phyloP scores from a whole-genome alignment of 2,113 vertebrate species.

The Daphoenositta chrysoptera region DNA sequence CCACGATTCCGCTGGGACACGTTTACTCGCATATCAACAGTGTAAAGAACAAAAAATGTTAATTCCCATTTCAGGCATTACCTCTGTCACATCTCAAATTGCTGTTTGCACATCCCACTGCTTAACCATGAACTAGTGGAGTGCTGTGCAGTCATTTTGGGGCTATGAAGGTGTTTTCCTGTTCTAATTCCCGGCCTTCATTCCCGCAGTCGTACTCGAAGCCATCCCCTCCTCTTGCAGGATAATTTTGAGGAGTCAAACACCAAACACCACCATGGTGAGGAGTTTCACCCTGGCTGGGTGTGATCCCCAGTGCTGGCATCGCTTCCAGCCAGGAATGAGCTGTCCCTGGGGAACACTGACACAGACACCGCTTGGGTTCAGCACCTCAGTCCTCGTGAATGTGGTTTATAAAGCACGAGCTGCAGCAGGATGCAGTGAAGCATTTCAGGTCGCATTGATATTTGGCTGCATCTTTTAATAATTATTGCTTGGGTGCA shows the following conservation, averaged over 20 bases:
- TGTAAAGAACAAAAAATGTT: not conserved
- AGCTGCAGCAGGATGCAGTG: not conserved
- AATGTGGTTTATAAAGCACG: not conserved
- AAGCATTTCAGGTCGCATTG: not conserved
- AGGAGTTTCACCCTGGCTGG: not conserved
- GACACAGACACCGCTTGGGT: not conserved
- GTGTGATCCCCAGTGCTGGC: not conserved
- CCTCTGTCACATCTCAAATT: not conserved
- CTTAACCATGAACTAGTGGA: fast-evolving
- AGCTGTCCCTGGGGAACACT: not conserved
- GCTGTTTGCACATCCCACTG: not conserved
- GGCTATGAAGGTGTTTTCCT: not conserved
- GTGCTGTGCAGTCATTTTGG: fast-evolving
- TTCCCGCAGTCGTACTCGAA: too few species aligned
- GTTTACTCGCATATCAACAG: fast-evolving
- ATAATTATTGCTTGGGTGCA: slow-evolving; percentile 7
- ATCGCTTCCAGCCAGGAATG: not conserved
- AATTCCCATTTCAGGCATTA: not conserved
- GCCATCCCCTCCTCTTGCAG: not conserved
- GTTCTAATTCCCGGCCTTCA: not conserved
- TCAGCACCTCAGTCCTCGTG: not conserved
- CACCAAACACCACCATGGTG: not conserved
- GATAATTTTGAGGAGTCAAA: not conserved
- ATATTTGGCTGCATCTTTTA: slow-evolving; percentile 19
- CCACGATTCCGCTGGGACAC: not conserved